These are phyloP conservation scores for Eira barbara DNA, from an alignment of 2,113 vertebrate genomes.

Conservation along the genomic window DNA sequence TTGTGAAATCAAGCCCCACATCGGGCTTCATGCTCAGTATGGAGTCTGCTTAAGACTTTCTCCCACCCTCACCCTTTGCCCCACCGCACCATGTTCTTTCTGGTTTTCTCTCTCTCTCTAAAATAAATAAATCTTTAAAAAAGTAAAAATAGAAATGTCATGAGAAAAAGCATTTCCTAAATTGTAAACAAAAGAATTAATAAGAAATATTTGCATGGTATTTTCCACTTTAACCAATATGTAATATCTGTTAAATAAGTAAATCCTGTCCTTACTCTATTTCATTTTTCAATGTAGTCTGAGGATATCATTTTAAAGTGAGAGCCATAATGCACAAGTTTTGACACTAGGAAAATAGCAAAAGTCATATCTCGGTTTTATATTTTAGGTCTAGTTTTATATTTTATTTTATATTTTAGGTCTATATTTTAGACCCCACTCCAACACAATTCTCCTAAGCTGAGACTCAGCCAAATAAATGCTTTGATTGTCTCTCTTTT, in stretches of 20 bases:
- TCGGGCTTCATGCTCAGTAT: too few species aligned
- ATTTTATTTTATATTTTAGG: too few species aligned
- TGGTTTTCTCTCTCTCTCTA: too few species aligned
- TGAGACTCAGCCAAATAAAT: not conserved
- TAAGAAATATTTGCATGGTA: not conserved
- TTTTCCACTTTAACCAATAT: not conserved
- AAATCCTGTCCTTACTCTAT: not conserved
- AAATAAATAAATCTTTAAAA: not conserved
- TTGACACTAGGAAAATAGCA: too few species aligned
- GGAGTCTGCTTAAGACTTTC: too few species aligned
- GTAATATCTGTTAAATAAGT: not conserved
- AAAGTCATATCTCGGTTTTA: not conserved
- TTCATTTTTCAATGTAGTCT: not conserved
- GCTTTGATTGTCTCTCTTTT: not conserved
- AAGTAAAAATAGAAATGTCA: not conserved
- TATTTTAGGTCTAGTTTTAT: not conserved
- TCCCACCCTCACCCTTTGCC: too few species aligned
- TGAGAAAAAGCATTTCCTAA: not conserved
- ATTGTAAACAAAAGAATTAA: not conserved
- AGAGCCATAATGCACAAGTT: too few species aligned
- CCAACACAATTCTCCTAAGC: not conserved
- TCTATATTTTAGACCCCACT: not conserved
- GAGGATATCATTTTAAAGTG: not conserved
- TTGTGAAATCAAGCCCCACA: not conserved
- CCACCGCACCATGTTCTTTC: too few species aligned